Base-by-base conservation (phyloP, 2,113 vertebrate species). In the Neogale vison region DNA sequence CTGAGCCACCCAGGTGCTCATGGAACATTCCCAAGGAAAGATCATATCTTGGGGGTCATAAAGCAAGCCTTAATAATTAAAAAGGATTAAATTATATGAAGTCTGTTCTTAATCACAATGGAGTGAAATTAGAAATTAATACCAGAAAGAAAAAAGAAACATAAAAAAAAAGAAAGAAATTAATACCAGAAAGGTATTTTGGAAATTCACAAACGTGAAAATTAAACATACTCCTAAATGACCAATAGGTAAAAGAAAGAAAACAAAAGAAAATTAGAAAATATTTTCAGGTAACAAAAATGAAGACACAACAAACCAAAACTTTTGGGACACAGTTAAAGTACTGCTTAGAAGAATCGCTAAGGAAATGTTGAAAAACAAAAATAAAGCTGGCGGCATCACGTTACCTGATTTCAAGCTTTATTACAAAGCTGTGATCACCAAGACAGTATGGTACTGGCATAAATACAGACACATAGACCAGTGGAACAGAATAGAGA, bases 201-300 rank as follows among this genome's bases (percentile, higher is more conserved):
- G 14, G 29, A 87, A 93, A 77, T 93, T 93, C 83, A 86, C 26
- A 93, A 87, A 93, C 45, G 26, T 80, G 26, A 31, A 69, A 89
- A 89, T 42, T 52, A 94, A 89, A 79, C 17, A 81, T 34, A 89
- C 15, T 79, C 20, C 65, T 84, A 90, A 59, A 55, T 31, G 45
- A 83, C 29, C 1, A 84, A 69, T 3, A 20, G 24, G 36, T 52
- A 74, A 26, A 34, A 34, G 55, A 29, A 63, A 69, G 10, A 69
- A 87, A 87, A 29, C 47, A 47, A 89, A 72, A 72, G 13, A 42
- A 29, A 61, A 81, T 72, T 50, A 74, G 77, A 83, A 89, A 89
- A 89, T 89, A 83, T 55, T 74, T 42, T 79, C 20, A 91, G 72
- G 59, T 69, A 9, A n/a, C 65, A 69, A 69, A 69, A 69, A n/a